A percentile compares a stretch with the other conserved stretches of the same genome.
phyloP scores from a whole-genome alignment of 2,113 vertebrate genomes.

The Peucedramus taeniatus region DNA sequence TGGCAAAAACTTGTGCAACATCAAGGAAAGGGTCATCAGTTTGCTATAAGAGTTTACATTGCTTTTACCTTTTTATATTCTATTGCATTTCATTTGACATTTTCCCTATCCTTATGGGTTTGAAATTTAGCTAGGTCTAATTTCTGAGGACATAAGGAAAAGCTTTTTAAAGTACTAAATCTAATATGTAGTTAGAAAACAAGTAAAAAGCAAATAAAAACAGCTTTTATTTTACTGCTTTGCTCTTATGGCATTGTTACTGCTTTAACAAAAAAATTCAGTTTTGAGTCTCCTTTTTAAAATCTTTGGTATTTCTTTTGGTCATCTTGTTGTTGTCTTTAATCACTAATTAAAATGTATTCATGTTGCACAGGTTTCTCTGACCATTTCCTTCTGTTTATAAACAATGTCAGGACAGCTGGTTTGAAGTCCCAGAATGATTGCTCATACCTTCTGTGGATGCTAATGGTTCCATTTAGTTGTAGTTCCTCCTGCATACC shows the following conservation, averaged over 20 bases:
- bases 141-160: background rate
- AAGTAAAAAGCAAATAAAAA: background rate
- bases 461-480: background rate
- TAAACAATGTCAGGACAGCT: background rate
- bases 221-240: background rate
- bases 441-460: background rate
- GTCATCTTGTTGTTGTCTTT: background rate
- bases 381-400: background rate
- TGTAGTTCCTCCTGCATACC: background rate
- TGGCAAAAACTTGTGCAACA: background rate
- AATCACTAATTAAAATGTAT: background rate
- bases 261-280: background rate
- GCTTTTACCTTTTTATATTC: background rate
- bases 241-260: background rate
- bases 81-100: background rate
- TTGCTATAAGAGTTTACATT: background rate
- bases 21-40: background rate
- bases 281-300: background rate
- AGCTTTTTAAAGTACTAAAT: background rate
- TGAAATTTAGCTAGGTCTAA: background rate
- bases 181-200: background rate
- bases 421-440: background rate
- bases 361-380: background rate
- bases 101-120: background rate
- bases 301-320: background rate